phyloP scores from a whole-genome alignment of 2,797 vertebrate species.

The Sparidentex hasta region DNA sequence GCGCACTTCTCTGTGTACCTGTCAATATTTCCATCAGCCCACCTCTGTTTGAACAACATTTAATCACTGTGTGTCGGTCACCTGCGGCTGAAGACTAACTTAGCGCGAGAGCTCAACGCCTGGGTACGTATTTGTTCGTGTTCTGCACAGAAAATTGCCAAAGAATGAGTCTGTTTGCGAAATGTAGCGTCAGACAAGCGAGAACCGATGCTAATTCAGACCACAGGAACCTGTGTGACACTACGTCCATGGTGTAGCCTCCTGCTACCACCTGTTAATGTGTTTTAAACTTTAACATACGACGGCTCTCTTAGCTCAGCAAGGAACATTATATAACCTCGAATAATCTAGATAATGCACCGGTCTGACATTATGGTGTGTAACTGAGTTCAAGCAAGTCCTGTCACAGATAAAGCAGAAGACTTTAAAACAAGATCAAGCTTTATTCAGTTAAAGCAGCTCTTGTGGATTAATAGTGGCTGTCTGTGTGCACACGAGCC shows the following conservation, averaged over 20 bases:
- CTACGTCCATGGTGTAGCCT: background rate
- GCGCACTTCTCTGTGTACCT: accelerated
- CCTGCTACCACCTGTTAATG: background rate
- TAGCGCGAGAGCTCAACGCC: background rate
- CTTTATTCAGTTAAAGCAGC: background rate
- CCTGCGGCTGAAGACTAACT: background rate
- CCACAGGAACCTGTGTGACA: too few relatives aligned
- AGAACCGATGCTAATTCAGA: background rate
- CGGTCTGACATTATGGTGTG: too few relatives aligned
- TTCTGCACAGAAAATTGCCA: background rate
- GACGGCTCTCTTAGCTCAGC: too few relatives aligned
- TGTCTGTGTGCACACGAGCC: too few relatives aligned
- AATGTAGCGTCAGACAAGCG: background rate
- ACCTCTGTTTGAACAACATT: too few relatives aligned
- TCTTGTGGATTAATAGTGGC: background rate
- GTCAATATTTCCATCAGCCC: background rate
- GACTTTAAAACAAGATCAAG: background rate
- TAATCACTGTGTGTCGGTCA: background rate
- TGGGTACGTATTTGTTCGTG: background rate
- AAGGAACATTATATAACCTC: background rate
- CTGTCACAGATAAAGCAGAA: too few relatives aligned
- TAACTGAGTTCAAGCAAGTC: background rate
- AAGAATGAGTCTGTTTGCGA: too few relatives aligned
- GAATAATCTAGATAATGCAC: background rate
- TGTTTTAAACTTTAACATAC: background rate